Base-by-base conservation (phyloP, 2,888 invertebrate species). In the Dorcus parallelipipedus region DNA sequence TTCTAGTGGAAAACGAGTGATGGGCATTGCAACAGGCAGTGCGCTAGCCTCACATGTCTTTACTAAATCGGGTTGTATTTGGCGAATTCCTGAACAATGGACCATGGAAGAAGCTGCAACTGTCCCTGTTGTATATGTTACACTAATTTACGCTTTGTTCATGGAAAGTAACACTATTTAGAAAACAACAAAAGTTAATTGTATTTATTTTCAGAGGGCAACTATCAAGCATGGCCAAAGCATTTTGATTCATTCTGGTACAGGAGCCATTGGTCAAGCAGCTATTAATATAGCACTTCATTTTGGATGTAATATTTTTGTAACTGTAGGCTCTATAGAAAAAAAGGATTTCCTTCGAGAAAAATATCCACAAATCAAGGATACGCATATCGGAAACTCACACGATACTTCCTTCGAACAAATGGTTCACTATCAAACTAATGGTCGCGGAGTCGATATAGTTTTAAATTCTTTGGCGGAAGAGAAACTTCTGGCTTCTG, bases 391-490 rank as follows among this genome's bases (percentile, higher is more conserved):
- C 75, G 91, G 92, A 72, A 93, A 95, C 78, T 93, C 95, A 54
- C 86, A 95, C 69, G 90, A 94, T 79, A 82, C 86, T 9, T 86
- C 86, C 55, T 97, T 97, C 79, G 96, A 97, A 79, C 89, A 90
- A 76, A 83, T 94, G 71, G 82, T 97, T 53, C 82, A 91, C 76
- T 82, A 82, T 48, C 86, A 87, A 71, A 97, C 96, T 0, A 79
- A 84, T 64, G 97, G 97, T 38, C 85, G 84, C 68, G 96, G 96
- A 58, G 97, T 97, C 5, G 92, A 97, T 78, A 78, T 96, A 57
- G 90, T 97, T 9, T 79, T 94, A 8, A 97, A 97, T 77, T 95
- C 95, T 0, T 79, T 97, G 52, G 86, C 95, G 1, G 95, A 93
- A 70, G 95, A 97, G 47, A 95, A 95, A 76, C 81, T 97, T 1